Percentiles rank a stretch among this genome's conserved stretches.
Conservation (phyloP, 2,797 vertebrate species). For the Neopelma chrysocephalum region DNA sequence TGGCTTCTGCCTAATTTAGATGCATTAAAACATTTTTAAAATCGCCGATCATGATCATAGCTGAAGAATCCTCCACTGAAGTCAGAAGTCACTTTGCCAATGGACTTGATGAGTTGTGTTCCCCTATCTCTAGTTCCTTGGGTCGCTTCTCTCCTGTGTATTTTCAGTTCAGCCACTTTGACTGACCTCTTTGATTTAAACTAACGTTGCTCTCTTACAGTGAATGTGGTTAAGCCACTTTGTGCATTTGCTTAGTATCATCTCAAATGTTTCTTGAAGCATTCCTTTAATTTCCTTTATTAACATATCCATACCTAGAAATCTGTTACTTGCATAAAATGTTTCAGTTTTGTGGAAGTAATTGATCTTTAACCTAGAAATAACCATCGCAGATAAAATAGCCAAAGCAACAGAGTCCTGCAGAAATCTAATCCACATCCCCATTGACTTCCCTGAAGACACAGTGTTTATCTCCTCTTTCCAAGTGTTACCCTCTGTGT, state of each 20-base stretch:
- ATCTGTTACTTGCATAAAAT: not conserved
- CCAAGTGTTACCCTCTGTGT: not conserved
- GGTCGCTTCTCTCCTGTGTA: rapidly evolving
- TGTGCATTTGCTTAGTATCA: not conserved
- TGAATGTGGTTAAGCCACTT: not conserved
- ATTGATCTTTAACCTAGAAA: not conserved
- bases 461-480: not conserved
- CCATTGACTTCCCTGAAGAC: not conserved
- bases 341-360: not conserved
- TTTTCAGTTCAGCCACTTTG: not conserved
- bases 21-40: not conserved
- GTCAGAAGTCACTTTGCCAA: not conserved
- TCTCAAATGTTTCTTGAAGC: not conserved
- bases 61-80: not conserved
- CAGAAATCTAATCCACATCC: not conserved
- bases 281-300: not conserved
- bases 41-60: rapidly evolving
- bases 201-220: not conserved
- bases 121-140: not conserved
- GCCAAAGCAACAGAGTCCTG: not conserved
- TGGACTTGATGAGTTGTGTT: no score
- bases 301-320: not conserved
- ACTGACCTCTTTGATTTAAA: not conserved
- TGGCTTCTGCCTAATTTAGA: not conserved
- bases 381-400: not conserved